Evolutionary conservation across 2,888 invertebrate genomes (phyloP).

Genomic region (Athetis lepigone): DNA sequence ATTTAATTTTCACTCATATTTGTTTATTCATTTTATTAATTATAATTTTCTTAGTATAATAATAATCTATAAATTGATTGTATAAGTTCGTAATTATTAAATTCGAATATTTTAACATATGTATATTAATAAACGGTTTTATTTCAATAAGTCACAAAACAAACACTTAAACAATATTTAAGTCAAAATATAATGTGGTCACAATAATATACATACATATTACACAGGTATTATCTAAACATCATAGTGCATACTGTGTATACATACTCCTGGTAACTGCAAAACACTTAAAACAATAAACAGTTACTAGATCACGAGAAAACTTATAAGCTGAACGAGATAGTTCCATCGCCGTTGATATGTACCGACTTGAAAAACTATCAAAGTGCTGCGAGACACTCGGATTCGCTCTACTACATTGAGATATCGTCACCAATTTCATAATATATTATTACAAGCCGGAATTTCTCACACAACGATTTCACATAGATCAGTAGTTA

Average conservation of each 20-base stretch:
- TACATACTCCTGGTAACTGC: conserved; percentile 62
- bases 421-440: conserved; percentile 14
- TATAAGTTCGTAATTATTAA: conserved; percentile 91
- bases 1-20: conserved; percentile 88
- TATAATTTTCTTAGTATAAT: conserved; percentile 91
- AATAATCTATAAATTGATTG: conserved; percentile 91
- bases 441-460: conserved; percentile 49
- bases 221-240: conserved; percentile 76
- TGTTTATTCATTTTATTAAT: conserved; percentile 90
- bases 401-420: conserved; percentile 8
- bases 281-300: conserved; percentile 71
- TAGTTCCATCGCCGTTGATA: conserved; percentile 69
- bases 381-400: conserved; percentile 30
- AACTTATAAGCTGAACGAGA: conserved; percentile 66
- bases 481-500: conserved; percentile 20
- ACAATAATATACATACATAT: conserved; percentile 76
- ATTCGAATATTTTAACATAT: conserved; percentile 91
- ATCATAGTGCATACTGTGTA: conserved; percentile 67
- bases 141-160: conserved; percentile 88
- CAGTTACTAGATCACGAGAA: conserved; percentile 63
- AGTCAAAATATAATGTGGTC: conserved; percentile 81
- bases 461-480: conserved; percentile 12
- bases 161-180: conserved; percentile 80
- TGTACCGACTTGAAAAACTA: conserved; percentile 66
- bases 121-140: conserved; percentile 91